These are phyloP conservation scores for Prunella fulvescens DNA, from an alignment of 2,113 vertebrate species.

Conservation along the genomic window DNA sequence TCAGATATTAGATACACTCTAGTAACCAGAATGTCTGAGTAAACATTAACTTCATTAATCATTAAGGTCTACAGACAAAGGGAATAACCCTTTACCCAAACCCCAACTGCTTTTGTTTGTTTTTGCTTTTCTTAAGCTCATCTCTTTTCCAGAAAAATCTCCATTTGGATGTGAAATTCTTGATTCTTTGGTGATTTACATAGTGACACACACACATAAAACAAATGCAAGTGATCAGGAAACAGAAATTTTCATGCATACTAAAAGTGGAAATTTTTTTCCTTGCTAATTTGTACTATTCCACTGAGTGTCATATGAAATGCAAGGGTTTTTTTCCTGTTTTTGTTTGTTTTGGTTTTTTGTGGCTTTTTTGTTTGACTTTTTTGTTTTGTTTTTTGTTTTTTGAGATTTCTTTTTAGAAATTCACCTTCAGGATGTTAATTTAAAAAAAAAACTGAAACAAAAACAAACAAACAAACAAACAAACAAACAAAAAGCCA, in stretches of 20 bases:
- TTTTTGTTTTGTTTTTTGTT: not conserved
- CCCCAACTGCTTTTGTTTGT: accelerated
- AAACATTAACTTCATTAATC: not conserved
- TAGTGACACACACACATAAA: not conserved
- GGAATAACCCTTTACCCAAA: not conserved
- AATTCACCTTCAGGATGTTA: not conserved
- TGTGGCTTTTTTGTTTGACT: not conserved
- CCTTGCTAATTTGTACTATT: not conserved
- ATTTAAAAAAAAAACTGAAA: not conserved
- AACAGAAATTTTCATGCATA: not conserved
- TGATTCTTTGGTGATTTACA: not conserved
- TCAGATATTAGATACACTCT: not conserved
- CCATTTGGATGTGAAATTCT: not conserved
- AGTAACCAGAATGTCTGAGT: not conserved
- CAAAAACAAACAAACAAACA: not conserved
- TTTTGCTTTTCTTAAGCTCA: not conserved
- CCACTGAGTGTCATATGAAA: not conserved
- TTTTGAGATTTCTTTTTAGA: not conserved
- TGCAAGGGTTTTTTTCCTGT: accelerated
- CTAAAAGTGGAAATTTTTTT: not conserved
- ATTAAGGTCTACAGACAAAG: not conserved
- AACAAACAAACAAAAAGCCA: no score
- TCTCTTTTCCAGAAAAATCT: not conserved
- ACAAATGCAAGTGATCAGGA: not conserved
- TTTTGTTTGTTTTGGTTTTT: not conserved